Evolutionary conservation across 2,113 vertebrate species (phyloP).

Genomic region (Amphilophus citrinellus): DNA sequence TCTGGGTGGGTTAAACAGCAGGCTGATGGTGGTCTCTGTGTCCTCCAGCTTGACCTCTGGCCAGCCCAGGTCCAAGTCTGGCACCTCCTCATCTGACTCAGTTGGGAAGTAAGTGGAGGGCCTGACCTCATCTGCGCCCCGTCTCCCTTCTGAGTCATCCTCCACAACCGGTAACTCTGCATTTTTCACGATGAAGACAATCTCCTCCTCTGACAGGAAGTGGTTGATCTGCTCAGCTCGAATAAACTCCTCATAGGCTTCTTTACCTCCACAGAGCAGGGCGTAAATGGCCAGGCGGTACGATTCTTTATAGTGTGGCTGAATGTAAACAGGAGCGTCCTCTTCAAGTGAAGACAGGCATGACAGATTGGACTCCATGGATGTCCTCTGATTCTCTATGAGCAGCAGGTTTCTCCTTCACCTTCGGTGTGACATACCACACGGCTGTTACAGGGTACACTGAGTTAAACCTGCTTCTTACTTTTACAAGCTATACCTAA

Average conservation of each 20-base stretch:
- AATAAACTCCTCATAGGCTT: constrained; percentile 90
- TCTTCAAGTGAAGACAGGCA: constrained; percentile 88
- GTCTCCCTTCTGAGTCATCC: constrained; percentile 61
- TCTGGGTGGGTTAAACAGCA: constrained; percentile 91
- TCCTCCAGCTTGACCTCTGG: constrained; percentile 82
- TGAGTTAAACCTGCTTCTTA: neutral
- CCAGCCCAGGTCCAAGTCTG: constrained; percentile 94
- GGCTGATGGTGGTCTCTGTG: constrained; percentile 85
- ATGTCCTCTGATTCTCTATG: neutral
- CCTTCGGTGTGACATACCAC: constrained; percentile 23
- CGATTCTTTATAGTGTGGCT: constrained; percentile 91
- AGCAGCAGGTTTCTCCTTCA: constrained; percentile 11
- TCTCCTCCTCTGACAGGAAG: constrained; percentile 90
- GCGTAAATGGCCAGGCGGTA: constrained; percentile 91
- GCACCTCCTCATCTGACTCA: constrained; percentile 91
- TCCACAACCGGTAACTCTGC: constrained; percentile 77
- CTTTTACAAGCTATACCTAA: neutral
- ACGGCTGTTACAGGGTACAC: neutral
- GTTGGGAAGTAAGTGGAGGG: constrained; percentile 92
- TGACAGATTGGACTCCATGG: constrained; percentile 87
- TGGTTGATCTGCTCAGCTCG: constrained; percentile 85
- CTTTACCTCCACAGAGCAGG: constrained; percentile 87
- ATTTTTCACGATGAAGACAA: constrained; percentile 87
- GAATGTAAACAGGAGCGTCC: constrained; percentile 81
- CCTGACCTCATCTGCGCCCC: constrained; percentile 61